Evolutionary conservation across 2,113 vertebrate species (phyloP).

Genomic region (Equus quagga): DNA sequence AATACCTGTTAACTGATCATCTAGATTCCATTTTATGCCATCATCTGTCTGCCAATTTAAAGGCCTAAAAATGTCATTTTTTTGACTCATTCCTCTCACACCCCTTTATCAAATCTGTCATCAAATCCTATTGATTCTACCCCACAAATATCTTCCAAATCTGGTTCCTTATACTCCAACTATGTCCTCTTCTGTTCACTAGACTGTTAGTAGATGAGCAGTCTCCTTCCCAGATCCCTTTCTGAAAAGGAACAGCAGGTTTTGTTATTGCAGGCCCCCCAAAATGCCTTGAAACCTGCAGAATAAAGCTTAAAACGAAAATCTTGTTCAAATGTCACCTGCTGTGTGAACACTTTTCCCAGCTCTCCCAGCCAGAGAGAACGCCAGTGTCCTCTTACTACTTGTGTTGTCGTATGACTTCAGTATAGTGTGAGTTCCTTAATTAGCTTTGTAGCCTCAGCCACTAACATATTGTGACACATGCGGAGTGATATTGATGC

Average conservation of each 20-base stretch:
- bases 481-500: not conserved
- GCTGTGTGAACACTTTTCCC: not conserved
- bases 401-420: not conserved
- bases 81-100: not conserved
- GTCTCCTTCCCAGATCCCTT: constrained; percentile 2
- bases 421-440: not conserved
- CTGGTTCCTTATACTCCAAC: not conserved
- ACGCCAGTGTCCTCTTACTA: not conserved
- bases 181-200: not conserved
- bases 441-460: not conserved
- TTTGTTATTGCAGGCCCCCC: not conserved
- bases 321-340: not conserved
- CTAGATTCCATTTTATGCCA: not conserved
- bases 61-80: not conserved
- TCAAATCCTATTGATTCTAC: not conserved
- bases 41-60: not conserved
- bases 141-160: not conserved
- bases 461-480: not conserved
- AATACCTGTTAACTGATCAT: not conserved
- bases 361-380: not conserved
- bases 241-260: not conserved
- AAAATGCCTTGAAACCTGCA: not conserved
- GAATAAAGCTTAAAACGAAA: not conserved
- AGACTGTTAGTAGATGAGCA: not conserved
- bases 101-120: not conserved